Conservation (phyloP, 2,113 vertebrate genomes). For the Cnemophilus loriae region DNA sequence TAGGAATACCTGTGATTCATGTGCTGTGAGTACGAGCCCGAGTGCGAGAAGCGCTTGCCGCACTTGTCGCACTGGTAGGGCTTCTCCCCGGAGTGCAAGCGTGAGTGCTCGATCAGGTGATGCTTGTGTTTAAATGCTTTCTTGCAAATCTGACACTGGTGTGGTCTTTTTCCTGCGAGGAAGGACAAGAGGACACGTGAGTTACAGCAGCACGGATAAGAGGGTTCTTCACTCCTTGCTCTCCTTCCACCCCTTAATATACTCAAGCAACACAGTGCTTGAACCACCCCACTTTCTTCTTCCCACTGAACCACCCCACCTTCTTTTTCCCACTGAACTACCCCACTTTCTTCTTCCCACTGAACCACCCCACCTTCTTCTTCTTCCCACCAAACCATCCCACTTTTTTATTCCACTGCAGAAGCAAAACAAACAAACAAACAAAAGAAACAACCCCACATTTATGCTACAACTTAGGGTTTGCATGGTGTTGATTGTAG, state of each 20-base stretch:
- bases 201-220: background rate
- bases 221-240: background rate
- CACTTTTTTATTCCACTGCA: background rate
- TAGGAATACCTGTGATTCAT: slow-evolving; percentile 99
- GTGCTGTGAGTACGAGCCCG: slow-evolving; percentile 98
- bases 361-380: background rate
- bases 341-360: background rate
- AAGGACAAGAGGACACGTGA: slow-evolving; percentile 62
- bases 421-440: background rate
- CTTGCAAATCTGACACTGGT: slow-evolving; percentile 99
- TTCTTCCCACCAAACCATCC: background rate
- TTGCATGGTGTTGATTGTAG: slow-evolving; percentile 46
- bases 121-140: slow-evolving; percentile 99
- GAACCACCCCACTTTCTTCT: background rate
- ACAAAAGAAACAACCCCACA: background rate
- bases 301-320: background rate
- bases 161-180: slow-evolving; percentile 92
- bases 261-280: background rate
- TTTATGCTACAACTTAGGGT: slow-evolving; percentile 17
- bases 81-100: slow-evolving; percentile 98
- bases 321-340: background rate
- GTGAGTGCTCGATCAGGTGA: slow-evolving; percentile 97
- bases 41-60: slow-evolving; percentile 98
- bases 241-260: background rate
- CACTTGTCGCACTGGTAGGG: slow-evolving; percentile 99